phyloP scores from a whole-genome alignment of 2,797 vertebrate species.

The Microctenopoma stevenorrisi region DNA sequence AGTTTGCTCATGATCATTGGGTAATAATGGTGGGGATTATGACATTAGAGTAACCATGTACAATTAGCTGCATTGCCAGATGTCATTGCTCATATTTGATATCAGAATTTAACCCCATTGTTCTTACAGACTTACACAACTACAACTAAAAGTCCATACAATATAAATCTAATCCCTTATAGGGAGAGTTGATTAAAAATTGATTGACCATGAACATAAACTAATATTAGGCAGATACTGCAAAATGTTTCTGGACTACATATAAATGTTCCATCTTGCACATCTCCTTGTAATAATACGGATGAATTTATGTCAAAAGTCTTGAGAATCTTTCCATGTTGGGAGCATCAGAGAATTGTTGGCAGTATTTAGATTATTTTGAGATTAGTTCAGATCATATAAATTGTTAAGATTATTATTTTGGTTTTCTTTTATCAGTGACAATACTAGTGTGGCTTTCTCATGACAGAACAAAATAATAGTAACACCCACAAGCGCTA shows the following conservation, averaged over 20 bases:
- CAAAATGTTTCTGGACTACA: constrained; percentile 1
- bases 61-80: constrained; percentile 9
- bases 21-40: not conserved
- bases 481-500: constrained; percentile 10
- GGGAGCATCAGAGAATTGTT: constrained; percentile 7
- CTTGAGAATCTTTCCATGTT: not conserved
- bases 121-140: constrained; percentile 6
- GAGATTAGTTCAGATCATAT: not conserved
- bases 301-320: not conserved
- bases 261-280: not conserved
- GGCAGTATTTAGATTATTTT: not conserved
- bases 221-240: not conserved
- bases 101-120: not conserved
- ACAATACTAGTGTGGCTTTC: not conserved
- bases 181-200: not conserved
- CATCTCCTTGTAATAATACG: constrained; percentile 13
- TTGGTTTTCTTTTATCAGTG: constrained; percentile 5
- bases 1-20: constrained; percentile 4
- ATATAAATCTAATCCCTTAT: not conserved
- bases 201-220: constrained; percentile 6
- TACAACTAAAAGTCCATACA: constrained; percentile 13
- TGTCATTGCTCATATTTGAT: constrained; percentile 1
- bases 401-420: not conserved
- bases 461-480: not conserved
- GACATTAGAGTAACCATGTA: not conserved